phyloP scores from a whole-genome alignment of 2,888 invertebrate genomes.

The Eupeodes luniger region DNA sequence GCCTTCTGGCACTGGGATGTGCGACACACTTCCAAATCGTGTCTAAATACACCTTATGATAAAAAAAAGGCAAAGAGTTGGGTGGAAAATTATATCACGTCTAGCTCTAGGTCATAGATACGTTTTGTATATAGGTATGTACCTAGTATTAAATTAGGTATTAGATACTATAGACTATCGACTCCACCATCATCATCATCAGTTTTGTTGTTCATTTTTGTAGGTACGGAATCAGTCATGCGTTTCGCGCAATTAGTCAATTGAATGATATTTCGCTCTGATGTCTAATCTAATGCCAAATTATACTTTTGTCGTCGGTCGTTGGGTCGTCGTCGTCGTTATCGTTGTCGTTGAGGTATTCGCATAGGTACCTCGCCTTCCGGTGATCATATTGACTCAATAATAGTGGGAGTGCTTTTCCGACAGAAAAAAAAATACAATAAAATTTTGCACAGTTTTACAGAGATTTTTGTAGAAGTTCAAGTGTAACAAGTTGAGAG shows the following conservation, averaged over 20 bases:
- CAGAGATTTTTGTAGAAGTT: conserved; percentile 2
- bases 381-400: conserved; percentile 37
- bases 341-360: conserved; percentile 10
- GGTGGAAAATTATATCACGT: conserved; percentile 36
- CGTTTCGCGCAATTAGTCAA: conserved; percentile 63
- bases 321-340: background rate
- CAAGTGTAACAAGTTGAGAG: background rate
- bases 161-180: background rate
- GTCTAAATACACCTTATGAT: background rate
- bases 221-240: conserved; percentile 52
- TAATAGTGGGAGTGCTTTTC: conserved; percentile 34
- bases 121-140: background rate
- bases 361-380: conserved; percentile 41
- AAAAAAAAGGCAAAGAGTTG: conserved; percentile 9
- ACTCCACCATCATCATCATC: conserved; percentile 29
- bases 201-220: conserved; percentile 28
- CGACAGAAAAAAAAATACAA: background rate
- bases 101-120: conserved; percentile 66
- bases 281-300: conserved; percentile 67
- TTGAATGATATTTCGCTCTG: conserved; percentile 61
- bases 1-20: conserved; percentile 9
- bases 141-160: background rate
- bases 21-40: conserved; percentile 38
- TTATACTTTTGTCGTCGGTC: background rate
- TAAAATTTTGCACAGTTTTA: conserved; percentile 6